phyloP scores from a whole-genome alignment of 2,797 vertebrate genomes.

The Potorous gilbertii region DNA sequence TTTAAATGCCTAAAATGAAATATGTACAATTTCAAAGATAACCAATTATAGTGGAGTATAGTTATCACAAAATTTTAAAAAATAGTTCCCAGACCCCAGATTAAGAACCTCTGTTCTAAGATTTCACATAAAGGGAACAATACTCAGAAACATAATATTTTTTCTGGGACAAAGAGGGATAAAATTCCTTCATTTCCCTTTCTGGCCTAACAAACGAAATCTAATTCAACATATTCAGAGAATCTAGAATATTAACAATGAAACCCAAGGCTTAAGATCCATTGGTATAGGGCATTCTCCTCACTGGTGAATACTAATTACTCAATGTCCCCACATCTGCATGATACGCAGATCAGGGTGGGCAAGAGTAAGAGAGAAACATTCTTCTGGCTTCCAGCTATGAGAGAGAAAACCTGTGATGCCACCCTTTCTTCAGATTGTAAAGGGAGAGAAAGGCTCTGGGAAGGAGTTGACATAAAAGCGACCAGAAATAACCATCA shows the following conservation, averaged over 20 bases:
- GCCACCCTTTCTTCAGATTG: neutral
- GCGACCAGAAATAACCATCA: neutral
- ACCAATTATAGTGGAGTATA: neutral
- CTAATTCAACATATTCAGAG: too few species aligned
- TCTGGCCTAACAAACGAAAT: neutral
- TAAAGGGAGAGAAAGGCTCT: neutral
- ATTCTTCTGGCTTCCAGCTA: neutral
- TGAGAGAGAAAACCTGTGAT: neutral
- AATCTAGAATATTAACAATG: neutral
- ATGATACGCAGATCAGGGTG: neutral
- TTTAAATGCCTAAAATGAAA: neutral
- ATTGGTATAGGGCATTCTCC: neutral
- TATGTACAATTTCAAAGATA: neutral
- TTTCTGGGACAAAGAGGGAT: neutral
- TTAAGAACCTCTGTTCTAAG: neutral
- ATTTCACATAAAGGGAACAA: neutral
- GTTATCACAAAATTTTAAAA: neutral
- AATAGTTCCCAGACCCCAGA: neutral
- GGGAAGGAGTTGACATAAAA: neutral
- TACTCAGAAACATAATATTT: accelerated
- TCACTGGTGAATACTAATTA: neutral
- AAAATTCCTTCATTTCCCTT: neutral
- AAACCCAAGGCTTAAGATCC: neutral
- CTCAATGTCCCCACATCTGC: neutral
- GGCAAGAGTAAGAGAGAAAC: neutral